Evolutionary conservation across 2,113 vertebrate species (phyloP).

Genomic region (Chiloscyllium plagiosum): DNA sequence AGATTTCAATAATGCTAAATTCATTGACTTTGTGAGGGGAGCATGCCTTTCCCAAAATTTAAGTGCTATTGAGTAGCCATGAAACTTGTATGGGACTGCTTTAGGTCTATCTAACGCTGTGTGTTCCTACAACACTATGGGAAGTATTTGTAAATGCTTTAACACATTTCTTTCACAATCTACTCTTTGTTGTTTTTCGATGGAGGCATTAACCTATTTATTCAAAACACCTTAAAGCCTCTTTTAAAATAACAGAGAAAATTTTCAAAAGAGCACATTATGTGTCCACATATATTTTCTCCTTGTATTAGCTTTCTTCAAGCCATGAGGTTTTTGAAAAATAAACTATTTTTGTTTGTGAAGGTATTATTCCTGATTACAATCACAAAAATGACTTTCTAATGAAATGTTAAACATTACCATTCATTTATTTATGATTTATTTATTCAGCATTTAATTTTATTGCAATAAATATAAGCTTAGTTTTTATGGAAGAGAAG

Average conservation of each 20-base stretch:
- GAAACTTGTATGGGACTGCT: not conserved
- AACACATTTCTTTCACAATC: not conserved
- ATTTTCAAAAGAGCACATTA: not conserved
- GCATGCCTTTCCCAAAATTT: not conserved
- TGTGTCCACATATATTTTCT: not conserved
- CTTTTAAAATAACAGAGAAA: not conserved
- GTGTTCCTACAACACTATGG: not conserved
- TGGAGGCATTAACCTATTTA: not conserved
- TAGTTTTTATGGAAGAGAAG: not conserved
- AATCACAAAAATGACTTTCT: not conserved
- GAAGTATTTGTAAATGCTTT: not conserved
- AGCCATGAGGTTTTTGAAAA: not conserved
- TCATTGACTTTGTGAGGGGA: not conserved
- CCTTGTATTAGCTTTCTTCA: not conserved
- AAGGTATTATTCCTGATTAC: no score
- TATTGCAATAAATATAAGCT: not conserved
- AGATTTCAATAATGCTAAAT: not conserved
- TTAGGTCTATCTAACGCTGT: not conserved
- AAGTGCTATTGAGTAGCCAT: not conserved
- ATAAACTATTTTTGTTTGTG: not conserved
- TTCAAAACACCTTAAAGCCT: not conserved
- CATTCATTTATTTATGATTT: no score
- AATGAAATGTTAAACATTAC: not conserved
- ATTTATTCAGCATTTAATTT: not conserved
- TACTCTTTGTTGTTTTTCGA: not conserved